Percentiles rank a stretch among this genome's conserved stretches.
Evolutionary conservation across 23 tunicate genomes (phyloP).

Genomic region (Ciona savignyi): DNA sequence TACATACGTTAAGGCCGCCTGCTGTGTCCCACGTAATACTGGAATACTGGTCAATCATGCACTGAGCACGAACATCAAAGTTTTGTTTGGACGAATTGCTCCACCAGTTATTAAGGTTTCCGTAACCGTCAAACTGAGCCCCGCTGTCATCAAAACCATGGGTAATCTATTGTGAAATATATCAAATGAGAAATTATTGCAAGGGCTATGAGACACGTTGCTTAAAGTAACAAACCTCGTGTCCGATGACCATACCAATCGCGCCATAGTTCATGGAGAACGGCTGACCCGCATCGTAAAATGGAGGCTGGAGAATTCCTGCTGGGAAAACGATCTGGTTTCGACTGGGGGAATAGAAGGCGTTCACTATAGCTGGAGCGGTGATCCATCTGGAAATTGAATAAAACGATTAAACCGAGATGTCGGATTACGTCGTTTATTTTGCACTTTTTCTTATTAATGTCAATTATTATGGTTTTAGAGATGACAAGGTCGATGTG

Average conservation of each 20-base stretch:
- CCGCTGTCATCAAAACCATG: conserved; percentile 97
- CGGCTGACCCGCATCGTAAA: conserved; percentile 86
- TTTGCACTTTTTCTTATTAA: too few species aligned
- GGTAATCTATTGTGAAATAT: conserved; percentile 56
- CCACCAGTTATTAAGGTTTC: conserved; percentile 96
- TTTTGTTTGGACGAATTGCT: conserved; percentile 21
- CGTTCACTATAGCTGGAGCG: conserved; percentile 94
- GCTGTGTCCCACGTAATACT: conserved; percentile 69
- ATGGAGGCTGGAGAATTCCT: conserved; percentile 96
- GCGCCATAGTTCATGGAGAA: conserved; percentile 97
- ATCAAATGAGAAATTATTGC: too few species aligned
- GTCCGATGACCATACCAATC: conserved; percentile 98
- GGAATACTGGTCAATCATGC: conserved; percentile 77
- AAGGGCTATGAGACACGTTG: too few species aligned
- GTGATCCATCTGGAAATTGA: conserved; percentile 72
- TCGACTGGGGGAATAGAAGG: conserved; percentile 67
- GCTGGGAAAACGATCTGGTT: conserved; percentile 95
- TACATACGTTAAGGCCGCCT: conserved; percentile 22
- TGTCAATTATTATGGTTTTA: too few species aligned
- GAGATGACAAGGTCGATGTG: too few species aligned
- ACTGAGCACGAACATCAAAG: conserved; percentile 38
- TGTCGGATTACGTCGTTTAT: too few species aligned
- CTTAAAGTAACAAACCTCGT: conserved; percentile 82
- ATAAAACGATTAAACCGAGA: not conserved
- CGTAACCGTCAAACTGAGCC: conserved; percentile 79